Evolutionary conservation across 2,888 invertebrate species (phyloP), one percentile per base, ranked within the genome.

Genomic region (Ophion slaviceki): DNA sequence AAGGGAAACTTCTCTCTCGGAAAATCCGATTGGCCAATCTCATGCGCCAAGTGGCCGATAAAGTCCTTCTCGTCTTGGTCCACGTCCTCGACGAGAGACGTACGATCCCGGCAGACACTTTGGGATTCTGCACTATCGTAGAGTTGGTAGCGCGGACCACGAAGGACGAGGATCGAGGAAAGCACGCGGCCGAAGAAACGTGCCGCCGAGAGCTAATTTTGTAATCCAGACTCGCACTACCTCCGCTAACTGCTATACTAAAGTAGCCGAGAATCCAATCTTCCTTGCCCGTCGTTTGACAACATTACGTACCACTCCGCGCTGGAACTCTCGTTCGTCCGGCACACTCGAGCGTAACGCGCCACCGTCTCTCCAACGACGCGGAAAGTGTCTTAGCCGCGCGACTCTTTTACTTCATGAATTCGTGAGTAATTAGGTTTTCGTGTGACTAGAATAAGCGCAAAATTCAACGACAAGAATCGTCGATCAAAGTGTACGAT

Each of bases 161-260:
- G 78, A 40, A 67, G 66, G 70, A 86, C 80, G 79, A 74, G 79
- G 76, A 70, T 77, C 3, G 70, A 84, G 87, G 86, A 89, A 91
- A 90, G 89, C 87, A 86, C 88, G 84, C 88, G 88, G 88, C 89
- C 88, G 90, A 89, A 86, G 68, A 80, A 83, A 83, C 86, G 83
- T 81, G 81, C 86, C 68, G 36, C 45, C 75, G 64, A 40, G 84
- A 83, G 86, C 91, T 93, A 93, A 93, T 93, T 93, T 92, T 90
- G 92, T 91, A 93, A 93, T 92, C 91, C 89, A 87, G 88, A 88
- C 91, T 90, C 91, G 89, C 91, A 89, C 92, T 91, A 90, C 87
- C 89, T 84, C 61, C 88, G 90, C 89, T 92, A 93, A 92, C 91
- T 92, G 92, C 93, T 91, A 28, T 92, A 92, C 91, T 92, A 92